A percentile compares a stretch with the other conserved stretches of the same genome.
Evolutionary conservation across 1,140 invertebrate genomes (phyloP).

Genomic region (Belonocnema kinseyi): DNA sequence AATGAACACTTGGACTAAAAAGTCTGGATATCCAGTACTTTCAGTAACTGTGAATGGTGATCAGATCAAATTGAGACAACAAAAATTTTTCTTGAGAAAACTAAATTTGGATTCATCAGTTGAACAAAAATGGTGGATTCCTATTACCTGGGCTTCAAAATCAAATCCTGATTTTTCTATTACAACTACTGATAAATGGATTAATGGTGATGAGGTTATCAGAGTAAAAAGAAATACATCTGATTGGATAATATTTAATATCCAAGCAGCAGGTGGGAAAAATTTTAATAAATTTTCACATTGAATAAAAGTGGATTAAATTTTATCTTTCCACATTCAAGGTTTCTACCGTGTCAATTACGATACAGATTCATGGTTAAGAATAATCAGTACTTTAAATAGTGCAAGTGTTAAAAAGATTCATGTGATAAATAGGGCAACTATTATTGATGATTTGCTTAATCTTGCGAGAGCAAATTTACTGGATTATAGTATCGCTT

Average conservation of each 20-base stretch:
- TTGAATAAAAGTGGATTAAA: constrained; percentile 61
- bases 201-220: constrained; percentile 56
- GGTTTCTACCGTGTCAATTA: constrained; percentile 83
- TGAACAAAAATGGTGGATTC: constrained; percentile 81
- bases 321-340: constrained; percentile 46
- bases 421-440: constrained; percentile 79
- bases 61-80: constrained; percentile 67
- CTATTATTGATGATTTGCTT: constrained; percentile 80
- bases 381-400: constrained; percentile 74
- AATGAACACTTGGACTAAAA: constrained; percentile 84
- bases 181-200: constrained; percentile 75
- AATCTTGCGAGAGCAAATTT: constrained; percentile 79
- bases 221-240: constrained; percentile 58
- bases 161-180: constrained; percentile 74
- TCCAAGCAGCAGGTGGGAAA: constrained; percentile 81
- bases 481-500: constrained; percentile 80
- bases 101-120: constrained; percentile 70
- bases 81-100: constrained; percentile 75
- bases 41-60: constrained; percentile 75
- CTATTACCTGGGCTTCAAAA: constrained; percentile 78
- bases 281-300: constrained; percentile 1
- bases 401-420: constrained; percentile 70
- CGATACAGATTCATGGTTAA: constrained; percentile 74
- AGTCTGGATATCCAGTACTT: constrained; percentile 85
- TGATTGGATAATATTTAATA: constrained; percentile 83